These are phyloP conservation scores for Ariopsis seemanni DNA, from an alignment of 2,113 vertebrate species.

Conservation along the genomic window DNA sequence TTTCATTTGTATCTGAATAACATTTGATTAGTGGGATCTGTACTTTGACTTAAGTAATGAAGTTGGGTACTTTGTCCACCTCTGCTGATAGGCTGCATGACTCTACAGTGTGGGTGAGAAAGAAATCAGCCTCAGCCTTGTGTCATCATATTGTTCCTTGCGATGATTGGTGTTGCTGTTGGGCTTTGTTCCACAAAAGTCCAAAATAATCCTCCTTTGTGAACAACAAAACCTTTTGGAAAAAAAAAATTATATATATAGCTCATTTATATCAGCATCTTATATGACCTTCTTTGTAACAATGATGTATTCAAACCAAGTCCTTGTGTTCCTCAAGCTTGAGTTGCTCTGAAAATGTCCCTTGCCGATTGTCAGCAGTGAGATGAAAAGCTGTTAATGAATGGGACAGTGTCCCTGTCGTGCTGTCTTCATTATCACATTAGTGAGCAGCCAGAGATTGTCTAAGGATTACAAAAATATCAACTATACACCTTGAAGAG, in stretches of 20 bases:
- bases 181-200: neutral
- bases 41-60: no score
- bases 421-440: conserved; percentile 23
- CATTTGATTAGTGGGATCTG: no score
- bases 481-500: neutral
- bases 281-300: neutral
- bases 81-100: neutral
- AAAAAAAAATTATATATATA: neutral
- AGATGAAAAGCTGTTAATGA: conserved; percentile 1
- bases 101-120: neutral
- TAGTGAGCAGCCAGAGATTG: neutral
- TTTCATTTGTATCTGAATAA: no score
- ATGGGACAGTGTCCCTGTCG: neutral
- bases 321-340: neutral
- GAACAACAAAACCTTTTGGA: neutral
- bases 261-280: neutral
- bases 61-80: no score
- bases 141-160: neutral
- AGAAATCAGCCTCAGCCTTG: neutral
- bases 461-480: neutral
- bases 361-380: neutral
- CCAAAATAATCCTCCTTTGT: neutral
- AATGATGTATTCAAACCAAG: neutral
- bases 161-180: neutral
- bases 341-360: neutral